Base-by-base conservation (phyloP, 2,888 invertebrate genomes). In the Archaeoteleia sp. region DNA sequence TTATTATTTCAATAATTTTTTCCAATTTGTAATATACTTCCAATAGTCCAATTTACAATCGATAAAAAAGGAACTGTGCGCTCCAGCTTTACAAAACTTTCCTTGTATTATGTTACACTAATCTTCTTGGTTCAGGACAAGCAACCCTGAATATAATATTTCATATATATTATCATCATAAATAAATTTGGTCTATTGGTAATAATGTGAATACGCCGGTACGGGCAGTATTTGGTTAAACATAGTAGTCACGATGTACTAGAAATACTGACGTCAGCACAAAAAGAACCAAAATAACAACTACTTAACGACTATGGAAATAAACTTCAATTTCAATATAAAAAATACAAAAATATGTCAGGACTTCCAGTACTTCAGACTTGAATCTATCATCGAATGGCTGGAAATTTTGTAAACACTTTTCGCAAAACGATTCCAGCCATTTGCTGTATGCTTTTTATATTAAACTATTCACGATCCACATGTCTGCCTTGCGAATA, bases 141-240 rank as follows among this genome's bases (percentile, higher is more conserved):
- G 77, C 78, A 79, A 82, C 79, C 80, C 77, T 82, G 78, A 82
- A 77, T 78, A 67, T 57, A 67, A 35, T 55, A 34, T 53, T 48
- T 45, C 35, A 60, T 60, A 48, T 66, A 35, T 66, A 51, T 65
- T 84, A 84, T 84, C 83, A 83, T 84, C 83, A 85, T 85, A 84
- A 84, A 85, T 85, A 85, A 83, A 83, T 85, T 84, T 84, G 84
- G 84, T 85, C 83, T 85, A 84, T 84, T 80, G 83, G 81, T 84
- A 85, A 83, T 84, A 83, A 83, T 81, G 79, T 81, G 79, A 82
- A 84, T 84, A 83, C 83, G 83, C 83, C 83, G 77, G 79, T 80
- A 78, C 81, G 82, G 83, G 82, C 84, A 83, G 84, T 83, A 84
- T 84, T 83, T 84, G 83, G 83, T 84, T 67, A 68, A 53, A 66